phyloP scores from a whole-genome alignment of 1,140 invertebrate genomes.

The Drosophila ogumai region DNA sequence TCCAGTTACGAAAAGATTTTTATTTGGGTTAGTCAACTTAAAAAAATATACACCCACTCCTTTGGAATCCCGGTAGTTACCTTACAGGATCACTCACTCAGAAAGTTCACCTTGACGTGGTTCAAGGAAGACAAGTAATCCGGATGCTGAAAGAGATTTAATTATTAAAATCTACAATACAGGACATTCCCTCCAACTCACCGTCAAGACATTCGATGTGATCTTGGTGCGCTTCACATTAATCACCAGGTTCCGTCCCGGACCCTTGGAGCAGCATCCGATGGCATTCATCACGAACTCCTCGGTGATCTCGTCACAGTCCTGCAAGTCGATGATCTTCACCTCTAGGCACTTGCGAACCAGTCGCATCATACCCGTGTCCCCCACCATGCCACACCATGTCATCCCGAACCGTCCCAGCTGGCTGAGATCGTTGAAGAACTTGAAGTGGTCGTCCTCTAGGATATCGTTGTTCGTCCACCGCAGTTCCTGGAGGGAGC shows the following conservation, averaged over 20 bases:
- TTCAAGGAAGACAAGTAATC: conserved; percentile 55
- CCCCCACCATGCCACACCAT: conserved; percentile 50
- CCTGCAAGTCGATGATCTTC: conserved; percentile 41
- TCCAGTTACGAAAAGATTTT: conserved; percentile 11
- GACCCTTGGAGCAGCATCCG: conserved; percentile 42
- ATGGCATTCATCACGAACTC: conserved; percentile 63
- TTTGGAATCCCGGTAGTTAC: not conserved
- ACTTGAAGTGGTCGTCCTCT: conserved; percentile 67
- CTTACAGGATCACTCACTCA: not conserved
- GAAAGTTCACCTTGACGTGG: conserved; percentile 59
- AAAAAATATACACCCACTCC: not conserved
- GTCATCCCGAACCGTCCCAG: conserved; percentile 35
- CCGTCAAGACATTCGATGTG: conserved; percentile 21
- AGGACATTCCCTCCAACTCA: not conserved
- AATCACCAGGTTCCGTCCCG: conserved; percentile 27
- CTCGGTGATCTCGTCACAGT: conserved; percentile 58
- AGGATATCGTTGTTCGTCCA: conserved; percentile 62
- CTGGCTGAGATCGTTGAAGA: conserved; percentile 53
- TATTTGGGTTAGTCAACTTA: conserved; percentile 17
- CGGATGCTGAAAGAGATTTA: conserved; percentile 35
- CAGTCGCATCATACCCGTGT: conserved; percentile 54
- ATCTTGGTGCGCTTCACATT: conserved; percentile 58
- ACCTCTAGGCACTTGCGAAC: conserved; percentile 48
- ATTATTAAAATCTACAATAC: not conserved
- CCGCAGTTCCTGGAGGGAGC: conserved; percentile 47